Conservation (phyloP, 2,797 vertebrate genomes). For the Nannoperca australis region DNA sequence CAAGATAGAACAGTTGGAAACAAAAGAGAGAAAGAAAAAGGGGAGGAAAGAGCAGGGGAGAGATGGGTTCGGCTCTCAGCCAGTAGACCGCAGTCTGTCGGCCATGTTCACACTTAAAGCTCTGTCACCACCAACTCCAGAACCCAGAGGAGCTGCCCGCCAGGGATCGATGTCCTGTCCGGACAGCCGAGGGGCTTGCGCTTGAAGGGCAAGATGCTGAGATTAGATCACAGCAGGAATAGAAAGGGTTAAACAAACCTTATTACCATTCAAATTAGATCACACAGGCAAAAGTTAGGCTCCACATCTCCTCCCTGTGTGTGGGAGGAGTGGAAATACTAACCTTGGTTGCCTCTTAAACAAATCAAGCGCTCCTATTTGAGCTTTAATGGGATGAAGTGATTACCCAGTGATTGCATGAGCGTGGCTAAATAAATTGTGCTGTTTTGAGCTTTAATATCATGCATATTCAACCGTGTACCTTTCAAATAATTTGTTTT, state of each 20-base stretch:
- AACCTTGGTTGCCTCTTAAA: conserved; percentile 42
- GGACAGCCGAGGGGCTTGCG: conserved; percentile 19
- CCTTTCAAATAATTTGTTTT: conserved; percentile 37
- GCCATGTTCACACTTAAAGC: conserved; percentile 69
- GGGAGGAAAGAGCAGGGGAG: conserved; percentile 46
- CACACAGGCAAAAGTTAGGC: conserved; percentile 19
- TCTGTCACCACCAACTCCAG: conserved; percentile 40
- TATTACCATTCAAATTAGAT: conserved; percentile 39
- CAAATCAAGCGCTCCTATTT: conserved; percentile 50
- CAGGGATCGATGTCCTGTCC: conserved; percentile 67
- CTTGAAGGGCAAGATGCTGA: conserved; percentile 13
- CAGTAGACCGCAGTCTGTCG: conserved; percentile 60
- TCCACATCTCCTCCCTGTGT: conserved; percentile 15
- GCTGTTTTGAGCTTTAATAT: conserved; percentile 44
- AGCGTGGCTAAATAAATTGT: conserved; percentile 31
- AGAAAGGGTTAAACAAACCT: conserved; percentile 30
- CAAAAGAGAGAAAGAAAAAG: conserved; percentile 53
- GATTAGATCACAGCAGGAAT: conserved; percentile 26
- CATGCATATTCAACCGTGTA: conserved; percentile 26
- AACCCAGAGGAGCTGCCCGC: conserved; percentile 19
- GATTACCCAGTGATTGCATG: conserved; percentile 47
- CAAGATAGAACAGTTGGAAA: conserved; percentile 64
- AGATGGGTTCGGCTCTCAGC: conserved; percentile 66
- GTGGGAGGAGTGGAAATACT: conserved; percentile 20
- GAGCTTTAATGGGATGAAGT: conserved; percentile 33